Conservation (phyloP, 2,888 invertebrate genomes). For the Drosophila parthenogenetica region DNA sequence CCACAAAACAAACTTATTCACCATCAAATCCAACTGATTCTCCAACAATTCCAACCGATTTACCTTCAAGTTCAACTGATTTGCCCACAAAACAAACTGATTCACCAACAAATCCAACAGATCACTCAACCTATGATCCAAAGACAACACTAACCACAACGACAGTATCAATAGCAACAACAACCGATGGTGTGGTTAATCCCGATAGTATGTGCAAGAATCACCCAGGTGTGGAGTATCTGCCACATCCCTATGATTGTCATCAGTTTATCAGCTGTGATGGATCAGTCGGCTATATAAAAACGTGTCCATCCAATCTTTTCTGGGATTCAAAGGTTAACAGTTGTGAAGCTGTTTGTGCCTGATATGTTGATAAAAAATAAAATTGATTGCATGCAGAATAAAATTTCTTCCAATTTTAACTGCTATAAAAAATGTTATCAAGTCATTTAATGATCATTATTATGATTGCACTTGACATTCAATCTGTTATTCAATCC, state of each 20-base stretch:
- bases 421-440: background rate
- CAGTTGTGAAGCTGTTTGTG: slow-evolving; percentile 56
- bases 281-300: slow-evolving; percentile 40
- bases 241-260: slow-evolving; percentile 73
- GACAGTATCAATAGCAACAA: slow-evolving; percentile 2
- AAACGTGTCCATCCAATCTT: slow-evolving; percentile 60
- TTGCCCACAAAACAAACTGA: background rate
- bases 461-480: slow-evolving; percentile 21
- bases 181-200: slow-evolving; percentile 33
- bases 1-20: background rate
- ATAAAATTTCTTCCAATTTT: too few species aligned
- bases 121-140: too few species aligned
- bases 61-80: background rate
- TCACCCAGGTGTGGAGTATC: slow-evolving; percentile 40
- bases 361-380: slow-evolving; percentile 19
- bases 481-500: background rate
- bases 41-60: background rate
- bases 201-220: slow-evolving; percentile 40
- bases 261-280: slow-evolving; percentile 71
- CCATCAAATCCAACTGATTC: background rate
- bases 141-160: slow-evolving; percentile 5
- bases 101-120: background rate
- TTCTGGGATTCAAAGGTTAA: slow-evolving; percentile 56
- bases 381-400: too few species aligned
- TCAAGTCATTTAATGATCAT: background rate